Evolutionary conservation across 2,113 vertebrate genomes (phyloP).

Genomic region (Phoenicopterus ruber): DNA sequence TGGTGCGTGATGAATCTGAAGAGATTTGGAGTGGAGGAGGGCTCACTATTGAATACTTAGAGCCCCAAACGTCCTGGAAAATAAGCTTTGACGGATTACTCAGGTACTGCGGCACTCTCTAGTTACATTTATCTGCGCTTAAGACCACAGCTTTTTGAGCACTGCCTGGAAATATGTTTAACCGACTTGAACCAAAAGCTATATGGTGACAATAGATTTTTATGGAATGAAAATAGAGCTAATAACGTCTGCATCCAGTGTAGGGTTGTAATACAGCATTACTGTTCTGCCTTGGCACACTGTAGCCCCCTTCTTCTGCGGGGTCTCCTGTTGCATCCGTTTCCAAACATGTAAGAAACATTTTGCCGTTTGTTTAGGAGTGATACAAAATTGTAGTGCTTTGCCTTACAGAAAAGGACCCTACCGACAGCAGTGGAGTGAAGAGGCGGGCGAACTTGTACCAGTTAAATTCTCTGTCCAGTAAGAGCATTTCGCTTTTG

Average conservation of each 20-base stretch:
- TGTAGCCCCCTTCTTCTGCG: neutral
- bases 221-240: neutral
- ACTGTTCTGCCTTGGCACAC: neutral
- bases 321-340: neutral
- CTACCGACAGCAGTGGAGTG: constrained; percentile 48
- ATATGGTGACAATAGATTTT: neutral
- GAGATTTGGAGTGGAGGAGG: constrained; percentile 58
- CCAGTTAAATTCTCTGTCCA: constrained; percentile 47
- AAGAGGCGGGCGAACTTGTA: constrained; percentile 41
- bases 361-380: neutral
- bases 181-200: neutral
- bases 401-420: constrained; percentile 48
- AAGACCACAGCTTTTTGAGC: neutral
- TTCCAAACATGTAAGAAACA: neutral
- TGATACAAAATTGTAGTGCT: neutral
- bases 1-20: constrained; percentile 45
- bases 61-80: constrained; percentile 26
- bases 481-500: neutral
- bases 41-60: constrained; percentile 37
- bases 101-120: constrained; percentile 7
- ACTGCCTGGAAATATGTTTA: neutral
- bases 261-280: neutral
- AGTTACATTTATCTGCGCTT: neutral
- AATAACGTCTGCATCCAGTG: neutral
- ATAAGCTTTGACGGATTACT: constrained; percentile 51